These are phyloP conservation scores for Pseudorasbora parva DNA, from an alignment of 2,113 vertebrate species.

Conservation along the genomic window DNA sequence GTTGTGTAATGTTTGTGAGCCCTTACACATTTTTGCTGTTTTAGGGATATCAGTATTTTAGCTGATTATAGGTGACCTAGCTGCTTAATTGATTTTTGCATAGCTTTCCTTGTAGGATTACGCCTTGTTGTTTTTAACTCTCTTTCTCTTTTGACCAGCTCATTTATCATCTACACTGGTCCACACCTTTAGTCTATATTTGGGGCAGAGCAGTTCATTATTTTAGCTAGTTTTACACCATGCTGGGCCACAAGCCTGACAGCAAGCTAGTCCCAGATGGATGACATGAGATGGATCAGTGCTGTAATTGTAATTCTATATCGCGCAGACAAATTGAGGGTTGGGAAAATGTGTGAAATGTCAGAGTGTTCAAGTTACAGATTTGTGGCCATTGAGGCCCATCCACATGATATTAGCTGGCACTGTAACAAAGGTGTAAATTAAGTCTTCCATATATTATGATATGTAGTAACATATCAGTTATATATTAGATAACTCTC, in stretches of 20 bases:
- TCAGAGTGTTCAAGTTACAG: constrained; percentile 30
- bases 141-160: constrained; percentile 36
- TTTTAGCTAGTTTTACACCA: constrained; percentile 54
- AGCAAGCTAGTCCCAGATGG: constrained; percentile 55
- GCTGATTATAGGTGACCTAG: background rate
- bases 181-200: constrained; percentile 38
- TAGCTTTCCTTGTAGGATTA: constrained; percentile 2
- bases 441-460: background rate
- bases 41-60: background rate
- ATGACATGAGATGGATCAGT: constrained; percentile 54
- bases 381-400: constrained; percentile 4
- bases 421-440: constrained; percentile 4
- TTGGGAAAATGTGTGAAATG: constrained; percentile 33
- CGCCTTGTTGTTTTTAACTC: constrained; percentile 21
- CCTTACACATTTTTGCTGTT: background rate
- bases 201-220: constrained; percentile 63
- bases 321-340: constrained; percentile 34
- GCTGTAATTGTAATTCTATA: constrained; percentile 34
- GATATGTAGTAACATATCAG: background rate
- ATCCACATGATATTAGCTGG: constrained; percentile 1
- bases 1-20: background rate
- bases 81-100: constrained; percentile 33
- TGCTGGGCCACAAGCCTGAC: constrained; percentile 51
- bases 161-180: constrained; percentile 50
- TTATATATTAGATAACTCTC: background rate